Conservation (phyloP, 2,888 invertebrate genomes). For the Neoascia interrupta region DNA sequence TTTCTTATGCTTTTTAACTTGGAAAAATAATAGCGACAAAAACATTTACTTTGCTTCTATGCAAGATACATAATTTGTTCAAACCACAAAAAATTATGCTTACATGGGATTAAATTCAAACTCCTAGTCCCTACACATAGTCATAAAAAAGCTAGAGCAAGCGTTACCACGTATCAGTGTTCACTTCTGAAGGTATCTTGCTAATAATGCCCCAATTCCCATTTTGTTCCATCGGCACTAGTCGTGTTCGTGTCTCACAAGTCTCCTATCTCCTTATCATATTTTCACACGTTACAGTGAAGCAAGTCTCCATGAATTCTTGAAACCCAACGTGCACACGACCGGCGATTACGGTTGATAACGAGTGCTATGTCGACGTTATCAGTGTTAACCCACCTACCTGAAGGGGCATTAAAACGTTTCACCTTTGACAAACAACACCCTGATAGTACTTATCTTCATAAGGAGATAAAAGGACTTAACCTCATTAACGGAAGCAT, state of each 20-base stretch:
- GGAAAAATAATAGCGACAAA: no score
- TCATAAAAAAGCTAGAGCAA: no score
- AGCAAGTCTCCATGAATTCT: conserved; percentile 6
- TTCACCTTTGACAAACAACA: conserved; percentile 18
- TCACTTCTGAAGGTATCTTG: no score
- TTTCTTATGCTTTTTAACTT: no score
- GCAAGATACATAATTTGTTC: no score
- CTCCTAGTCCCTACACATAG: no score
- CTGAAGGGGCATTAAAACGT: conserved; percentile 8
- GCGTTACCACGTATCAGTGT: no score
- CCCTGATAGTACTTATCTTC: conserved; percentile 42
- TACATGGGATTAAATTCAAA: no score
- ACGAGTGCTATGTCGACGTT: conserved; percentile 8
- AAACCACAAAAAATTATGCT: no score
- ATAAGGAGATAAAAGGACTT: background rate
- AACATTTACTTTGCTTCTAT: no score
- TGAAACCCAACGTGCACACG: conserved; percentile 59
- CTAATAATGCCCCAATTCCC: conserved; percentile 32
- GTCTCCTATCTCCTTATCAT: conserved; percentile 2
- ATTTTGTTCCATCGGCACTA: conserved; percentile 35
- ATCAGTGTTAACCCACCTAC: conserved; percentile 11
- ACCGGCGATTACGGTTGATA: no score
- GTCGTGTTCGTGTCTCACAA: no score
- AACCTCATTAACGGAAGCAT: background rate
- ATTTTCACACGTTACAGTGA: conserved; percentile 49